Evolutionary conservation across 2,888 invertebrate genomes (phyloP).

Genomic region (Sialis fuliginosa): DNA sequence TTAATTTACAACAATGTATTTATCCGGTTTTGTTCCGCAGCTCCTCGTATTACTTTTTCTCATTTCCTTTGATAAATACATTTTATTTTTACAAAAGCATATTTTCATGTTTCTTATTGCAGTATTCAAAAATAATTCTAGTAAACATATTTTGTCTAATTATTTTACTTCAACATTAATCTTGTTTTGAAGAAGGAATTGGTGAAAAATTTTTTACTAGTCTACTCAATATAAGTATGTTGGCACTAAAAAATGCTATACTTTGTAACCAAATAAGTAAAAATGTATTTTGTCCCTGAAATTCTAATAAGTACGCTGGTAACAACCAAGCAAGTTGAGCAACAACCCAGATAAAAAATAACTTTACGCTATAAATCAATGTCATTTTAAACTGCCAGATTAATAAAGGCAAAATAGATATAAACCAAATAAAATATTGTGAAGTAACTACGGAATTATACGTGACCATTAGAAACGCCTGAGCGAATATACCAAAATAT

Average conservation of each 20-base stretch:
- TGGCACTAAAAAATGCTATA: conserved; percentile 65
- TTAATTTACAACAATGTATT: too few relatives aligned
- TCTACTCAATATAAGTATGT: conserved; percentile 49
- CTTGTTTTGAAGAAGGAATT: not conserved
- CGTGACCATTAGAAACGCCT: conserved; percentile 75
- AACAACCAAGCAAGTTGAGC: conserved; percentile 77
- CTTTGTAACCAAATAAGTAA: conserved; percentile 70
- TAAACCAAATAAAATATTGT: conserved; percentile 94
- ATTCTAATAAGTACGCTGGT: conserved; percentile 85
- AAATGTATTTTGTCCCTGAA: conserved; percentile 68
- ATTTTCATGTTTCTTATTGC: too few relatives aligned
- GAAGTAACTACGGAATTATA: conserved; percentile 95
- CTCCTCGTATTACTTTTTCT: too few relatives aligned
- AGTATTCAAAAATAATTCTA: too few relatives aligned
- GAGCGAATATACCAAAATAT: conserved; percentile 66
- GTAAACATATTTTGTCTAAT: too few relatives aligned
- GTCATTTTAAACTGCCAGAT: conserved; percentile 48
- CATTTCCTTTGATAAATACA: too few relatives aligned
- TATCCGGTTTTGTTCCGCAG: too few relatives aligned
- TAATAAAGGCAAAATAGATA: conserved; percentile 72
- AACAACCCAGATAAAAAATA: conserved; percentile 41
- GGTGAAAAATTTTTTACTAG: conserved; percentile 29
- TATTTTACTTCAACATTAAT: too few relatives aligned
- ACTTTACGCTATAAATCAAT: conserved; percentile 27
- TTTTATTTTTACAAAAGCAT: too few relatives aligned